Base-by-base conservation (phyloP, 2,113 vertebrate species). In the Porphyrio hochstetteri region DNA sequence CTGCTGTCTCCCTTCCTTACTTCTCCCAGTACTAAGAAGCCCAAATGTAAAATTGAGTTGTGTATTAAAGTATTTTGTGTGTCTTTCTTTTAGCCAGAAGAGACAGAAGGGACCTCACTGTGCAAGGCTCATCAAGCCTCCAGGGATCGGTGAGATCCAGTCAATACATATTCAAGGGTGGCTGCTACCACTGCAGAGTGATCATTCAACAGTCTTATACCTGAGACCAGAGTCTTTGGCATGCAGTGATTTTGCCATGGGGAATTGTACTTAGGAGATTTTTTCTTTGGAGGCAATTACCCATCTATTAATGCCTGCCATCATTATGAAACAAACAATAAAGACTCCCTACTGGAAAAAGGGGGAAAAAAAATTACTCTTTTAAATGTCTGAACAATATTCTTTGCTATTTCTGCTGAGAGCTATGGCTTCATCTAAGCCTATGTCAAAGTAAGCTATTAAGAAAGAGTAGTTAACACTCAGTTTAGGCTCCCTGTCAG, bases 281-380 rank as follows among this genome's bases (percentile, higher is more conserved):
- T 69, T 90, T 80, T 86, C 36, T 63, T 82, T 52, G 36, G 46
- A 93, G 13, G 8, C 38, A 75, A 84, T 65, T 77, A 74, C 25
- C 42, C 63, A 77, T 90, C 40, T 90, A 53, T 90, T 88, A 83
- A 90, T 67, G 63, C 31, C 59, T 81, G 11, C n/a, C 74, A 63
- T 35, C 46, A 70, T 55, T 63, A 61, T 28, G 60, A 82, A 87
- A 59, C 11, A 88, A 87, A 82, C 18, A 92, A 92, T 25, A 88
- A 77, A 63, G 40, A 78, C 16, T 48, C 2, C 5, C 42, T 61
- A 10, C 16, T 59, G 28, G 38, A 59, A 67, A 63, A 52, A 7
- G 3, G 2, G 0, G 1, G 1, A 48, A 48, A 48, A 48, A 44
- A 38, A 17, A 52, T 27, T 4, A 15, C 21, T 64, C 65, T 57